These are phyloP conservation scores for Scalopus aquaticus DNA, from an alignment of 2,113 vertebrate genomes.

Conservation along the genomic window DNA sequence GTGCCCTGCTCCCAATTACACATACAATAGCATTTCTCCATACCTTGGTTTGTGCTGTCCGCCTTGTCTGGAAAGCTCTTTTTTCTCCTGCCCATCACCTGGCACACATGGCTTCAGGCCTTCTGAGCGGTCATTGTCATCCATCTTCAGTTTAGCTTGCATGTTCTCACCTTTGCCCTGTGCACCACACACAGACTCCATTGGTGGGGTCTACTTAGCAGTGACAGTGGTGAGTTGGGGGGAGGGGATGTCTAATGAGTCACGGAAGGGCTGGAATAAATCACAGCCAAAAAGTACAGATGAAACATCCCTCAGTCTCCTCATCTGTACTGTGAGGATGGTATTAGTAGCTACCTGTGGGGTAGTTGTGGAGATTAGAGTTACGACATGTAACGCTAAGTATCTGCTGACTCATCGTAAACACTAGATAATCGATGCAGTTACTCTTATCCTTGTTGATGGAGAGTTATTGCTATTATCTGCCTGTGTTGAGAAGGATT, in stretches of 20 bases:
- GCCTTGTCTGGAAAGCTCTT: too few relatives aligned
- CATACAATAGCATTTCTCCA: fast-evolving
- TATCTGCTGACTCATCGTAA: background rate
- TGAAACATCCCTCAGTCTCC: background rate
- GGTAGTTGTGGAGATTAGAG: background rate
- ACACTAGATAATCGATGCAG: fast-evolving
- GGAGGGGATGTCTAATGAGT: too few relatives aligned
- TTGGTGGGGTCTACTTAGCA: background rate
- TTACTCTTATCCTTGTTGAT: background rate
- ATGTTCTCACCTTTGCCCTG: background rate
- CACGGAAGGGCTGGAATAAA: background rate
- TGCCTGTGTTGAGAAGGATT: background rate
- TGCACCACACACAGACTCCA: fast-evolving
- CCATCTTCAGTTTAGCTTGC: background rate
- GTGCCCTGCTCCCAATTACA: background rate
- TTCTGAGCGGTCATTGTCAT: too few relatives aligned
- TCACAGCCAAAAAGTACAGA: too few relatives aligned
- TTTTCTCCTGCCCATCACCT: background rate
- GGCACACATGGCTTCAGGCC: too few relatives aligned
- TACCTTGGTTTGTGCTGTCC: fast-evolving
- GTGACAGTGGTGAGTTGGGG: background rate
- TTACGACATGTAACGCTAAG: background rate
- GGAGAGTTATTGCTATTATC: background rate
- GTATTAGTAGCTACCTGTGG: background rate
- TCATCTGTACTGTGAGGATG: background rate